Evolutionary conservation across 2,113 vertebrate species (phyloP), one percentile per base, ranked within the genome.

Genomic region (Galeopterus variegatus): DNA sequence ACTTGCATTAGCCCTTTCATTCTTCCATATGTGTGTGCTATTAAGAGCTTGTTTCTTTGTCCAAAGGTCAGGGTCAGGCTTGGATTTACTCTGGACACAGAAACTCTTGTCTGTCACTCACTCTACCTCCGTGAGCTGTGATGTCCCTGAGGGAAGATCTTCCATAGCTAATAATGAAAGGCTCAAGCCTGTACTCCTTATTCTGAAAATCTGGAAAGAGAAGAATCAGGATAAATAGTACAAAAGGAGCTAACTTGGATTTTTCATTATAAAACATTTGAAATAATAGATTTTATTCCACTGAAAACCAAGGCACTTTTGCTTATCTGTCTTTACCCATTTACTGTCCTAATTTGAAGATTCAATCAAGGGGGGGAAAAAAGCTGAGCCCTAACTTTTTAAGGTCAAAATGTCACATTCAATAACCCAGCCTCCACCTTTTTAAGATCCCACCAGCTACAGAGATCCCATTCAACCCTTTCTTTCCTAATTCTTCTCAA

Each of bases 71-170:
- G 50, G 50, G 24, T 93, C 50, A 90, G 81, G 33, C 70, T 88
- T 89, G 67, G 50, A 93, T 90, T 70, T 96, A 50, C 24, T 80
- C 64, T 36, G 64, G 23, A 45, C 52, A 73, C 41, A 94, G 85
- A 94, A 67, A 69, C 36, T 90, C 90, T 75, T 73, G 52, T 86
- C 75, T 95, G 62, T 94, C 85, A 73, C 23, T 64, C 76, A 36
- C 73, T 72, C 86, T 88, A 56, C 76, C 93, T 62, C 69, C 41
- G 41, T 50, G 17, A 75, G 52, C 45, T 62, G 65, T 58, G 54
- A 80, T 33, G 67, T 94, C 92, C 92, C 94, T 50, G 28, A 96
- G 89, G 81, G 62, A 90, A 8, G 69, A 94, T 82, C 41, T 97
- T 97, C 48, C 62, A 87, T 5, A n/a, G 19, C 58, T 52, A 75